A percentile compares a stretch with the other conserved stretches of the same genome.
These are phyloP conservation scores for Sinodicranocentrus sp. DNA, from an alignment of 2,888 invertebrate genomes.

Conservation along the genomic window DNA sequence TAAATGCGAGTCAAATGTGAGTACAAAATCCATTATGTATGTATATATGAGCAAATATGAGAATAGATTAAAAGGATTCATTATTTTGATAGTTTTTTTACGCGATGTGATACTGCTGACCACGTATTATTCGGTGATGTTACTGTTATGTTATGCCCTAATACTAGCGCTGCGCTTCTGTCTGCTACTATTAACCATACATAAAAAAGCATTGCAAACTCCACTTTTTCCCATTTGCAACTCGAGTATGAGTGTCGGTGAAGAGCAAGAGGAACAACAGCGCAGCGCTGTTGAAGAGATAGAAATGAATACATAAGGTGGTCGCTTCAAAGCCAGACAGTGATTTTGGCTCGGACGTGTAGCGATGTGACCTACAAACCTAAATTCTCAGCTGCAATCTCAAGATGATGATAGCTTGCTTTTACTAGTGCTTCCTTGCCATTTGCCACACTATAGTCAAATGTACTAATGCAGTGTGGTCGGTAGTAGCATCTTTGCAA, in stretches of 20 bases:
- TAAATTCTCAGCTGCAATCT: conserved; percentile 69
- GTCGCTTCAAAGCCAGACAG: conserved; percentile 50
- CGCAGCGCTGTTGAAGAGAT: neutral
- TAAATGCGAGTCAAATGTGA: neutral
- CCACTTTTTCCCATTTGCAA: too few relatives aligned
- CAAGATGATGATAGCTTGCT: conserved; percentile 60
- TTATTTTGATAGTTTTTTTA: too few relatives aligned
- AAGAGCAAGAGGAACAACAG: neutral
- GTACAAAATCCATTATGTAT: conserved; percentile 7
- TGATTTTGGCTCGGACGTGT: conserved; percentile 64
- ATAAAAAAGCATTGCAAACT: too few relatives aligned
- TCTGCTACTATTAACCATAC: too few relatives aligned
- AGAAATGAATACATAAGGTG: neutral
- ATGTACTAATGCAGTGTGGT: neutral
- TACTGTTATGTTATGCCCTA: too few relatives aligned
- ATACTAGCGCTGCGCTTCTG: too few relatives aligned
- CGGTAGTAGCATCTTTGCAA: neutral
- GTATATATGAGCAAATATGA: neutral
- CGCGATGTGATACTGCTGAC: too few relatives aligned
- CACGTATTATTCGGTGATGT: too few relatives aligned
- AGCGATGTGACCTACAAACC: conserved; percentile 69
- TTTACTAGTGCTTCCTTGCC: neutral
- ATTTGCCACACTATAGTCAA: neutral
- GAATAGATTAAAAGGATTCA: too few relatives aligned
- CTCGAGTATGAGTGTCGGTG: neutral